Base-by-base conservation (phyloP, 2,113 vertebrate genomes). In the Colossoma macropomum region DNA sequence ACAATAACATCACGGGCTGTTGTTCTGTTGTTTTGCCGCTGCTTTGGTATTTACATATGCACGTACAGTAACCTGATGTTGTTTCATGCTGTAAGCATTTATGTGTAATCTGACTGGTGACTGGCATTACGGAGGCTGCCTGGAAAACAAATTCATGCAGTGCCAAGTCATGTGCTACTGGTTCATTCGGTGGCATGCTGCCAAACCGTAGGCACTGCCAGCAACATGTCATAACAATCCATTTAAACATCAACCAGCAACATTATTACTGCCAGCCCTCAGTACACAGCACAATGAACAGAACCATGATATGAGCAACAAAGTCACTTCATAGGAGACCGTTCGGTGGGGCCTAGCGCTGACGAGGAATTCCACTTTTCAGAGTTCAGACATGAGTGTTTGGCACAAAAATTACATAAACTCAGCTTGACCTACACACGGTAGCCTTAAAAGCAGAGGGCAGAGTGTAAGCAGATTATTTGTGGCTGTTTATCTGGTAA, bases 401-500 rank as follows among this genome's bases (percentile, higher is more conserved):
- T 23, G 34, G 32, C 66, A 70, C 66, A 41, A 12, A 70, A 71
- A 38, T 41, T 60, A 70, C 66, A 71, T 41, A 71, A 72, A 45
- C 75, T 77, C 75, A 28, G 16, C 34, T 52, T 72, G 70, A 72
- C 70, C 70, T 71, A 41, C 30, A 65, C 11, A 15, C 12, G 6
- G 11, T n/a, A 16, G 85, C 76, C 71, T 81, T 85, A 82, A 85
- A 77, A 63, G 69, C 25, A 50, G 21, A 75, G 81, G 73, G 83
- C 66, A 4, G 79, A 16, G 70, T 81, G 87, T 80, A 86, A 84
- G 41, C 34, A 68, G 32, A 82, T 82, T 73, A 63, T 68, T 68
- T 66, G 77, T 77, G 75, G 84, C 70, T 86, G 88, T 90, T 88
- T 89, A 81, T 62, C 59, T 89, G n/a, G n/a, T 72, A 72, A 72